These are phyloP conservation scores for Salminus brasiliensis DNA, from an alignment of 2,113 vertebrate species.

Conservation along the genomic window DNA sequence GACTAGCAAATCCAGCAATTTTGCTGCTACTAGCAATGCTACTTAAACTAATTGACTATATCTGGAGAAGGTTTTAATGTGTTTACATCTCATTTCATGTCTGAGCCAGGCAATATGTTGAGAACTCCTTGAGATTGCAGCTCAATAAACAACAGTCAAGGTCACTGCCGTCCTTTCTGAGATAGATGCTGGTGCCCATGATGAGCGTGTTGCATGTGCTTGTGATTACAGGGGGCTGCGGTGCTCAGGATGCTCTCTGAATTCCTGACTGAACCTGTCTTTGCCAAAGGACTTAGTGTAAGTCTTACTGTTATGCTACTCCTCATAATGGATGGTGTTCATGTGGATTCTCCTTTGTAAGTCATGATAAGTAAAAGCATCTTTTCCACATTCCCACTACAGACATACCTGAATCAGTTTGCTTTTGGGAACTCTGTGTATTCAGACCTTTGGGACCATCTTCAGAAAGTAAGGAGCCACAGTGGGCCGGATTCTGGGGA, in stretches of 20 bases:
- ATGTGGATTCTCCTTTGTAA: neutral
- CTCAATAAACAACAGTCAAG: neutral
- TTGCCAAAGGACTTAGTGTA: conserved; percentile 84
- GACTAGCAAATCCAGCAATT: too few species aligned
- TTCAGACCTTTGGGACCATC: conserved; percentile 74
- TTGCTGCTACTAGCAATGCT: neutral
- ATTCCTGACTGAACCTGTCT: conserved; percentile 85
- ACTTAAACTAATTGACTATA: neutral
- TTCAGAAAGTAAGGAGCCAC: conserved; percentile 69
- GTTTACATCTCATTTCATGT: too few species aligned
- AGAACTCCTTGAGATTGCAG: too few species aligned
- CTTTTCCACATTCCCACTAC: conserved; percentile 67
- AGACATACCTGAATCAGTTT: conserved; percentile 79
- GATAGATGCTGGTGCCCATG: neutral
- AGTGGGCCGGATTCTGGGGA: neutral
- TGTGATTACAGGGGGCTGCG: conserved; percentile 80
- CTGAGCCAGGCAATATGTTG: neutral
- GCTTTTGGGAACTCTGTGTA: conserved; percentile 72
- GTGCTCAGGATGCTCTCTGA: conserved; percentile 91
- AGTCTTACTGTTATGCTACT: conserved; percentile 60
- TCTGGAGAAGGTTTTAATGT: neutral
- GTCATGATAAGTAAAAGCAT: neutral
- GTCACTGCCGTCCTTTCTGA: neutral
- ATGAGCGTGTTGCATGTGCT: neutral
- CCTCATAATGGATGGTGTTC: neutral